Base-by-base conservation (phyloP, 2,113 vertebrate species). In the Phoxinus phoxinus region DNA sequence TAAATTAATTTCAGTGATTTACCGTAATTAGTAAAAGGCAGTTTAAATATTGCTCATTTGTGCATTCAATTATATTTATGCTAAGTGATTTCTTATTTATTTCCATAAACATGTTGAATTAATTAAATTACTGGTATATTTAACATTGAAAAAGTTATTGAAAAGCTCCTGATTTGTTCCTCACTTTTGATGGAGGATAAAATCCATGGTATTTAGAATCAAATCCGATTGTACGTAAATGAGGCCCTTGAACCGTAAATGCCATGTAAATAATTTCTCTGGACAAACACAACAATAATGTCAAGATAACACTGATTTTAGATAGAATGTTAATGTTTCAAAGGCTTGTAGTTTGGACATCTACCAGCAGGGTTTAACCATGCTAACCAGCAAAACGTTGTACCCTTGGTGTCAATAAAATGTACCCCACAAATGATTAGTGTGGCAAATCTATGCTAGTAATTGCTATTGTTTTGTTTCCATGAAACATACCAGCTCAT, bases 341-440 rank as follows among this genome's bases (percentile, higher is more conserved):
- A 23, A 21, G 53, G 23, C 71, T 74, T 71, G 67, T 41, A 21
- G 67, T 71, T 41, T 37, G 19, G 35, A 71, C 37, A 21, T n/a
- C 71, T 46, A 73, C 71, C 41, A 46, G 41, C 12, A 73, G 71
- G 71, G 71, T 6, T 41, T 73, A 73, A 27, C 41, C 71, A 46
- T 46, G 41, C 41, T 46, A 73, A 73, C 71, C 41, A 74, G 5
- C n/a, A 48, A 46, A 74, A 74, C 72, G 13, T 48, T 74, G 41
- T 25, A 13, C 71, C 11, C 13, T 15, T 48, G 6, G 23, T 74
- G 41, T 48, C 13, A 74, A 25, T 13, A 17, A 74, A 48, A 74
- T 48, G 6, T 27, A 65, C n/a, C 11, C 23, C 35, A 46, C 37
- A 61, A 25, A 37, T 58, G 53, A 9, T 59, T 59, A 13, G 1